Percentiles rank a stretch among this genome's conserved stretches.
These are phyloP conservation scores for Bombus superbus DNA, from an alignment of 1,140 invertebrate genomes.

Conservation along the genomic window DNA sequence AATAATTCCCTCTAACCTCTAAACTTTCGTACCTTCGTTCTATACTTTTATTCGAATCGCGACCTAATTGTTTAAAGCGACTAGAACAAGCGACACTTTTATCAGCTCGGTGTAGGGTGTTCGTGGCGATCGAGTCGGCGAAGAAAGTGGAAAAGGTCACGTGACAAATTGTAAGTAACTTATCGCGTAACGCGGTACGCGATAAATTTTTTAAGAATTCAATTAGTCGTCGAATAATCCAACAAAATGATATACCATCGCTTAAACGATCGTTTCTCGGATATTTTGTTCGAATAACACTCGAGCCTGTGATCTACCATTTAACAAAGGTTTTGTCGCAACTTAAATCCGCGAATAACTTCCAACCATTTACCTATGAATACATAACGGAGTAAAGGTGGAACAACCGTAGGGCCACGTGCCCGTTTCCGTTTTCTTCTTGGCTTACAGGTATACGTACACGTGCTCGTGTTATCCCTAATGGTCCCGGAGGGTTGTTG, in stretches of 20 bases:
- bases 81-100: too few species aligned
- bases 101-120: too few species aligned
- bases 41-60: too few species aligned
- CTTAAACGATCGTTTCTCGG: background rate
- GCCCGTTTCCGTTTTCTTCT: constrained; percentile 11
- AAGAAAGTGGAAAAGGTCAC: too few species aligned
- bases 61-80: too few species aligned
- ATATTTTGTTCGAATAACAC: background rate
- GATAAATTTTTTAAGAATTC: background rate
- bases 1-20: too few species aligned
- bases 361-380: background rate
- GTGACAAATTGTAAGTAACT: too few species aligned
- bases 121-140: too few species aligned
- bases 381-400: background rate
- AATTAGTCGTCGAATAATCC: background rate
- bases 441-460: constrained; percentile 1
- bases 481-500: constrained; percentile 53
- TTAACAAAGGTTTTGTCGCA: background rate
- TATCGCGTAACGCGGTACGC: too few species aligned
- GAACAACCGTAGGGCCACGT: constrained; percentile 21
- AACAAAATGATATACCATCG: background rate
- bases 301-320: background rate
- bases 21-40: too few species aligned
- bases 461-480: constrained; percentile 24
- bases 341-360: background rate